Evolutionary conservation across 2,113 vertebrate species (phyloP), one percentile per base, ranked within the genome.

Genomic region (Corvus moneduloides): DNA sequence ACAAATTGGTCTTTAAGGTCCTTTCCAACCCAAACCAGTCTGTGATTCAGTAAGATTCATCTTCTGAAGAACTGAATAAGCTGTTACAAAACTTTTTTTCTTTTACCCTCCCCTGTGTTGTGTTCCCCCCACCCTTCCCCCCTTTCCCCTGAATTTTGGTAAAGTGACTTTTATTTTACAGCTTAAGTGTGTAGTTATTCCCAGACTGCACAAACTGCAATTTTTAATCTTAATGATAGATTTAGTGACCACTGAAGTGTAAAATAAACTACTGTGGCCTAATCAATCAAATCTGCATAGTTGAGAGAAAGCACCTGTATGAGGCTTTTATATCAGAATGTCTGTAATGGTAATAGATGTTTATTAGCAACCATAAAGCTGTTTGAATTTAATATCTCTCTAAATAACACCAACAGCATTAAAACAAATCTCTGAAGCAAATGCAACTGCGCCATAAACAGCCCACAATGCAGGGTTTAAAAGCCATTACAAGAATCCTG

Each of bases 301-400:
- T 68, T 92, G 72, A 41, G 69, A 61, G 49, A 85, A 63, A 90
- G 69, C 89, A 96, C 93, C 95, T 97, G 95, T 93, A 87, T 94
- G 95, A 92, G 97, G 92, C 92, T 91, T 95, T 95, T 90, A 84
- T 85, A 92, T 95, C 89, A 64, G 89, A 89, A 77, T 16, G 96
- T 61, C 94, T 93, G 94, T 90, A 96, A 94, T 93, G 97, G 96
- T 97, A 95, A 96, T 95, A 92, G 96, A 96, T 96, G 87, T 97
- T 97, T 97, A 97, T 97, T 97, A 97, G 96, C 94, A 83, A 86
- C 93, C 96, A 75, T 97, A 97, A 97, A 81, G 56, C 66, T 63
- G 93, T 92, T 94, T 90, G 92, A 80, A 66, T 91, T 95, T 94
- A 92, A 96, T 84, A 73, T 95, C 82, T 93, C 91, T 66, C 95